A percentile compares a stretch with the other conserved stretches of the same genome.
These are phyloP conservation scores for Capitulum mitella DNA, from an alignment of 2,888 invertebrate species.

Conservation along the genomic window DNA sequence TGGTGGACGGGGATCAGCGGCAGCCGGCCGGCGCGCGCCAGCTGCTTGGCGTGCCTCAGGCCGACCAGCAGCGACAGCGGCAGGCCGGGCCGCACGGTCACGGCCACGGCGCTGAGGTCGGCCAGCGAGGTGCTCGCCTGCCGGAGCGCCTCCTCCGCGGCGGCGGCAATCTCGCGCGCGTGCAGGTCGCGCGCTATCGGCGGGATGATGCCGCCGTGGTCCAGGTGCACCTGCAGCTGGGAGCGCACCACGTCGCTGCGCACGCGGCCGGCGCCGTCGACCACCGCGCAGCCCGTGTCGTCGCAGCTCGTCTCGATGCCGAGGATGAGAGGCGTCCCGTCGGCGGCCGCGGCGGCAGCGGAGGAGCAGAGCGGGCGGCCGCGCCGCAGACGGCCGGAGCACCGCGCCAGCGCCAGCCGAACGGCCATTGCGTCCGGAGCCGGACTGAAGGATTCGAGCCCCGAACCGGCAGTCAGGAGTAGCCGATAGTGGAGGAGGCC, in stretches of 20 bases:
- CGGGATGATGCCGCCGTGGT: conserved; percentile 84
- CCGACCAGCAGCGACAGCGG: conserved; percentile 62
- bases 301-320: conserved; percentile 98
- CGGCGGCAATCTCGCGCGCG: conserved; percentile 62
- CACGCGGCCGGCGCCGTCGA: conserved; percentile 62
- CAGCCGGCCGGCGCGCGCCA: conserved; percentile 38
- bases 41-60: conserved; percentile 37
- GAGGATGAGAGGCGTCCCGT: conserved; percentile 48
- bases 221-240: conserved; percentile 55
- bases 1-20: conserved; percentile 95
- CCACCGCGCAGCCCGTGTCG: conserved; percentile 88
- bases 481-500: too few relatives aligned
- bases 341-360: not conserved
- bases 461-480: too few relatives aligned
- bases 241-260: conserved; percentile 73
- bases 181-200: conserved; percentile 75
- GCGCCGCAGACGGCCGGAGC: not conserved
- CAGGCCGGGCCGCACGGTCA: conserved; percentile 85
- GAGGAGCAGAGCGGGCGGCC: not conserved
- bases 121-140: conserved; percentile 53
- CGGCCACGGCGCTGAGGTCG: conserved; percentile 78
- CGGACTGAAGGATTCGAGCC: too few relatives aligned
- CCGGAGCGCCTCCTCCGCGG: conserved; percentile 60
- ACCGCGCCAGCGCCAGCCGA: not conserved
- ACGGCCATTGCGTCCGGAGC: not conserved